Conservation (phyloP, 2,888 invertebrate genomes). For the Drosophila paramelanica region DNA sequence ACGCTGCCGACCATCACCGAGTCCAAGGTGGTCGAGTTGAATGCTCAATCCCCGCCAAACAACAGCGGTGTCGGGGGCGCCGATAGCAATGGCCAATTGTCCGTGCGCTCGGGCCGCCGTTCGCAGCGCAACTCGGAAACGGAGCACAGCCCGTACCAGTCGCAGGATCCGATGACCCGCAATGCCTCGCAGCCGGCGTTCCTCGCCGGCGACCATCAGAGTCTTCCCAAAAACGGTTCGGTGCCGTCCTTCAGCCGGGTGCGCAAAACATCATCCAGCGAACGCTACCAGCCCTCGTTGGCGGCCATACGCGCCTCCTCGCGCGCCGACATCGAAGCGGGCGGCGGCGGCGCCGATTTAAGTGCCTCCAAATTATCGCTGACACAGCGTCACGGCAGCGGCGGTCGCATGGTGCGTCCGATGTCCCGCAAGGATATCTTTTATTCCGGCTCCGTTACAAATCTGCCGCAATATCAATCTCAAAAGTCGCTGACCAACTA, state of each 20-base stretch:
- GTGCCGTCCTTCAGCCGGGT: constrained; percentile 95
- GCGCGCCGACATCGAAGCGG: constrained; percentile 90
- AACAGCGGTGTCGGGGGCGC: constrained; percentile 54
- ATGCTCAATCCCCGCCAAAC: constrained; percentile 69
- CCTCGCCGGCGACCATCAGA: constrained; percentile 85
- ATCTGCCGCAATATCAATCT: constrained; percentile 96
- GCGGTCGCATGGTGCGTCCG: constrained; percentile 91
- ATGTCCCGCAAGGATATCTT: constrained; percentile 98
- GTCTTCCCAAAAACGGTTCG: constrained; percentile 93
- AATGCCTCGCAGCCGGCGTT: constrained; percentile 96
- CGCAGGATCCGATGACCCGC: constrained; percentile 88
- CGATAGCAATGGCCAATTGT: constrained; percentile 81
- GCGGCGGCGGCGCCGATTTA: constrained; percentile 88
- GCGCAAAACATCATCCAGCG: constrained; percentile 92
- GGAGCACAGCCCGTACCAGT: constrained; percentile 82
- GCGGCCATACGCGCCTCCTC: constrained; percentile 92
- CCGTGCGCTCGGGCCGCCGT: constrained; percentile 66
- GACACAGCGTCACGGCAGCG: constrained; percentile 83
- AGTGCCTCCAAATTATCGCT: constrained; percentile 90
- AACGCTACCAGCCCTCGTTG: constrained; percentile 93
- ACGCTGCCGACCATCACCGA: constrained; percentile 96
- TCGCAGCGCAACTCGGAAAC: constrained; percentile 83
- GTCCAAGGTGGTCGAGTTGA: constrained; percentile 88
- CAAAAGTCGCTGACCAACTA: constrained; percentile 96
- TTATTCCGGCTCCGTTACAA: constrained; percentile 97